Evolutionary conservation across 2,888 invertebrate species (phyloP).

Genomic region (Achlya flavicornis): DNA sequence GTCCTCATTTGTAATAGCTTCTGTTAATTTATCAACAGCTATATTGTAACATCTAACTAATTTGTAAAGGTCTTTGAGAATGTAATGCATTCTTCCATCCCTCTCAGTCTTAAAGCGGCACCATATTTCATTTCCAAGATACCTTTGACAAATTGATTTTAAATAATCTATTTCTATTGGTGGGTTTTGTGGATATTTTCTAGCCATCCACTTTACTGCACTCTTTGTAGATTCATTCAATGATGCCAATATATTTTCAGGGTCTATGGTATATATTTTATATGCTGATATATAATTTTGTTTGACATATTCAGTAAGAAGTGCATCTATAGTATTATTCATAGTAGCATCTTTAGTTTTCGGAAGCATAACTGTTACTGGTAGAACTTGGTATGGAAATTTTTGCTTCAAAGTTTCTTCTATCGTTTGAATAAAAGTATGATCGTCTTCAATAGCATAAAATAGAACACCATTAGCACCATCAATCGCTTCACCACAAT

Average conservation of each 20-base stretch:
- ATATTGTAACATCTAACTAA: constrained; percentile 87
- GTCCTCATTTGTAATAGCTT: constrained; percentile 84
- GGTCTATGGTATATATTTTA: constrained; percentile 62
- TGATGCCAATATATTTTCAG: constrained; percentile 54
- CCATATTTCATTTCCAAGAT: constrained; percentile 86
- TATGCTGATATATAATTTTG: constrained; percentile 63
- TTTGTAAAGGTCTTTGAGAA: constrained; percentile 82
- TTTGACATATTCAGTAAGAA: constrained; percentile 51
- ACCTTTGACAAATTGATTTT: constrained; percentile 80
- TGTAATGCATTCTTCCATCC: constrained; percentile 63
- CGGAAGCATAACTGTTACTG: constrained; percentile 68
- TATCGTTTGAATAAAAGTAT: constrained; percentile 50
- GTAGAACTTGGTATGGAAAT: constrained; percentile 71
- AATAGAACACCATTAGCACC: constrained; percentile 73
- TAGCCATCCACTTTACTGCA: constrained; percentile 79
- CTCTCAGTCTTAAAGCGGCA: constrained; percentile 73
- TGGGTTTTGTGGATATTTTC: constrained; percentile 74
- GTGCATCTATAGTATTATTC: constrained; percentile 46
- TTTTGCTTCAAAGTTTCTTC: constrained; percentile 60
- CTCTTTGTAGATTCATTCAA: constrained; percentile 61
- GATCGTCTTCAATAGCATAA: constrained; percentile 62
- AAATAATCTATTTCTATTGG: constrained; percentile 84
- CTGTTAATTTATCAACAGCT: constrained; percentile 85
- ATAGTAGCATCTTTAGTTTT: constrained; percentile 37
- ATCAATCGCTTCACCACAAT: constrained; percentile 63